Evolutionary conservation across 1,140 invertebrate genomes (phyloP).

Genomic region (Adelges cooleyi): DNA sequence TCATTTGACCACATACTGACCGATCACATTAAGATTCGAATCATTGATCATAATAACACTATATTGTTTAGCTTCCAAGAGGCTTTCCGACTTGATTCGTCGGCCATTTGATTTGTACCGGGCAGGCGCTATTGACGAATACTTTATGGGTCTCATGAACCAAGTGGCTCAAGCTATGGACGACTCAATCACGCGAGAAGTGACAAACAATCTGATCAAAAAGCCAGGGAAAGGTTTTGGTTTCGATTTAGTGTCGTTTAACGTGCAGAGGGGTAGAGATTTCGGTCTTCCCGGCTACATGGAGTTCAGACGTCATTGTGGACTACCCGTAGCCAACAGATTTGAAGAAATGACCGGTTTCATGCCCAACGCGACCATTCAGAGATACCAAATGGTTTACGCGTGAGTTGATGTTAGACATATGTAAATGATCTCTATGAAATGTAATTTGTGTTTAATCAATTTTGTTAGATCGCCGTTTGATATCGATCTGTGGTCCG

Average conservation of each 20-base stretch:
- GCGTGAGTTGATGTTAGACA: no score
- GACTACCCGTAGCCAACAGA: constrained; percentile 61
- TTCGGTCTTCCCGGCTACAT: constrained; percentile 86
- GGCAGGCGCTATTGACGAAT: constrained; percentile 80
- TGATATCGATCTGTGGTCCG: constrained; percentile 86
- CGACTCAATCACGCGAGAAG: constrained; percentile 83
- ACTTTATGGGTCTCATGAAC: constrained; percentile 85
- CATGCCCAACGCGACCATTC: constrained; percentile 79
- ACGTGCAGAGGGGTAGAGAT: constrained; percentile 86
- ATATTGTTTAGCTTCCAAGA: constrained; percentile 59
- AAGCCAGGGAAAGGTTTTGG: constrained; percentile 74
- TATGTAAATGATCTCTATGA: no score
- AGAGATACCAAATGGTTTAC: constrained; percentile 61
- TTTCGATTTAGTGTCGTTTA: constrained; percentile 86
- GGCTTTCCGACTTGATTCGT: constrained; percentile 75
- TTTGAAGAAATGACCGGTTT: constrained; percentile 77
- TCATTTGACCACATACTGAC: background rate
- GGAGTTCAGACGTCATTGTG: constrained; percentile 73
- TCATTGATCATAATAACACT: background rate
- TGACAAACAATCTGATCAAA: constrained; percentile 84
- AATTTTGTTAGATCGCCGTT: constrained; percentile 41
- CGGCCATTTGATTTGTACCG: constrained; percentile 82
- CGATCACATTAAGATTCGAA: background rate
- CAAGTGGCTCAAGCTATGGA: constrained; percentile 92
- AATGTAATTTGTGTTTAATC: no score